Conservation (phyloP, 2,888 invertebrate genomes). For the Netelia fuscicornis region DNA sequence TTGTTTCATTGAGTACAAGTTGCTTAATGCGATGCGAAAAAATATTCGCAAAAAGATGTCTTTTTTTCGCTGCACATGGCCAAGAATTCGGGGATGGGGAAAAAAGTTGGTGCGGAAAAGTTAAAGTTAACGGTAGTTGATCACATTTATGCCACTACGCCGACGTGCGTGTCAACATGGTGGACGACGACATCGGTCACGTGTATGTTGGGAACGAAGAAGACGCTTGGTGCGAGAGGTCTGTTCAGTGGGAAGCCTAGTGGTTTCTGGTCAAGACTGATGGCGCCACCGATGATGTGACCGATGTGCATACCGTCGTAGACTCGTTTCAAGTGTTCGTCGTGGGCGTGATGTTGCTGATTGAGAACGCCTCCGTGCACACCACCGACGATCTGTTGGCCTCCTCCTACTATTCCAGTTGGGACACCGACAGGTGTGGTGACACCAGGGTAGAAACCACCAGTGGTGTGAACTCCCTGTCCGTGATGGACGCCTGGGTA, state of each 20-base stretch:
- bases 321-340: constrained; percentile 75
- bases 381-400: constrained; percentile 50
- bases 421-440: constrained; percentile 4
- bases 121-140: background rate
- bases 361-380: constrained; percentile 40
- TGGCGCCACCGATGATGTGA: constrained; percentile 82
- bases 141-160: constrained; percentile 57
- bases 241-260: constrained; percentile 87
- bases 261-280: constrained; percentile 85
- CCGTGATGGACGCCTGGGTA: constrained; percentile 41
- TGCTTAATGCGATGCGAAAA: background rate
- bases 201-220: constrained; percentile 85
- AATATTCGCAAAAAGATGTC: background rate
- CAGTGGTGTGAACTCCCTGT: constrained; percentile 32
- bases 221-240: constrained; percentile 83
- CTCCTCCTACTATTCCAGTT: constrained; percentile 44
- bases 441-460: constrained; percentile 28
- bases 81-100: background rate
- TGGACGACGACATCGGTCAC: constrained; percentile 86
- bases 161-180: constrained; percentile 84
- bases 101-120: constrained; percentile 3
- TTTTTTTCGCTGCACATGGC: background rate
- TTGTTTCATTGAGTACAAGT: background rate
- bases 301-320: constrained; percentile 77
- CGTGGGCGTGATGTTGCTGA: constrained; percentile 19